Evolutionary conservation across 2,888 invertebrate species (phyloP), one percentile per base, ranked within the genome.

Genomic region (Oscheius sp.): DNA sequence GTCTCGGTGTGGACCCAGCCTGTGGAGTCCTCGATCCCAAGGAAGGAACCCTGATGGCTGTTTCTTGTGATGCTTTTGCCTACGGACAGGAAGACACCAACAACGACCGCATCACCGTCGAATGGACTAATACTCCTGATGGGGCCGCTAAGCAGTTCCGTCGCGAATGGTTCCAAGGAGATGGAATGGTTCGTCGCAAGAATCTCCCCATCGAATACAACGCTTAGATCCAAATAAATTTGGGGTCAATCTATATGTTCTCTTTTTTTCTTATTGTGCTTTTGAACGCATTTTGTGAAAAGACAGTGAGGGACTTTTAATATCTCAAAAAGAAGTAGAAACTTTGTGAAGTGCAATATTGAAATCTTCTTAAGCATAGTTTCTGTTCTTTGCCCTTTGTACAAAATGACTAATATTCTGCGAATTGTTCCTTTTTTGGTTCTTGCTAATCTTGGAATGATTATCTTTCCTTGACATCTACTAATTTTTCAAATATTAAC

Each of bases 21-120:
- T n/a, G n/a, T n/a, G n/a, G n/a, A n/a, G 81, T 80, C n/a, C 77
- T 77, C 67, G 80, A 81, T 69, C 75, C 81, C 49, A 75, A 77
- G 75, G 75, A 80, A 61, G 56, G 66, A 44, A 72, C 69, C 49
- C 63, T 78, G 59, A 70, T 80, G 70, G 79, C 81, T 57, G 76
- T 81, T 70, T 72, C 72, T 20, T 80, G 80, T 30, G 59, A 59
- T 20, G 38, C 59, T 17, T 59, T 59, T 26, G 59, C 59, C 59
- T 59, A n/a, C 22, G 59, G 59, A 2, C 45, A 59, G 45, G 59
- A 59, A 44, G 59, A 59, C 59, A 59, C 59, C 6, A 59, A 59
- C 41, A 59, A 59, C 41, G 59, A 59, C 41, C 59, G 62, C 26
- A 62, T 62, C 68, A 73, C 73, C 24, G 45, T 73, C 56, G 73